phyloP scores from a whole-genome alignment of 2,888 invertebrate genomes.

The Erynnis tages region DNA sequence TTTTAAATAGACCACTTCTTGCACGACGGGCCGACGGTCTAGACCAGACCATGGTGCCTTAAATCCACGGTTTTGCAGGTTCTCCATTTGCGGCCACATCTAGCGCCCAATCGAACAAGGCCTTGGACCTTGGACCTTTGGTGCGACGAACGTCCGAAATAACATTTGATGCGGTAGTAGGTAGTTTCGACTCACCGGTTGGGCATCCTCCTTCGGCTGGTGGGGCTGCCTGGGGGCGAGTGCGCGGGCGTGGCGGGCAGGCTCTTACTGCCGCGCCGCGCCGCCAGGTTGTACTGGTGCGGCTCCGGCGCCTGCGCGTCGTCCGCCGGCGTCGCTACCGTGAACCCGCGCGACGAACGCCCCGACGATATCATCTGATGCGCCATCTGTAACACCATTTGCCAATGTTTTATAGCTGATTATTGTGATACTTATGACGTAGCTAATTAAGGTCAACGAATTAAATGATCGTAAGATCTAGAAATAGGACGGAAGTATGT shows the following conservation, averaged over 20 bases:
- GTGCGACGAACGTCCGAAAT: too few species aligned
- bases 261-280: constrained; percentile 85
- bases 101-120: too few species aligned
- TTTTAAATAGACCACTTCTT: too few species aligned
- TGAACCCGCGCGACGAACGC: constrained; percentile 66
- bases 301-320: constrained; percentile 47
- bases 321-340: constrained; percentile 62
- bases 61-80: too few species aligned
- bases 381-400: constrained; percentile 54
- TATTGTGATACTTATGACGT: not conserved
- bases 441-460: not conserved
- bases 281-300: constrained; percentile 48
- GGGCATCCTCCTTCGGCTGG: constrained; percentile 78
- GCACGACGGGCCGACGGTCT: too few species aligned
- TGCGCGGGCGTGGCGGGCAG: constrained; percentile 85
- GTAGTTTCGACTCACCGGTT: constrained; percentile 83
- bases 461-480: too few species aligned
- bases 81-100: too few species aligned
- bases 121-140: too few species aligned
- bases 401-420: too few species aligned
- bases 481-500: too few species aligned
- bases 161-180: too few species aligned
- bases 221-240: constrained; percentile 83
- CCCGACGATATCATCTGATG: constrained; percentile 82
- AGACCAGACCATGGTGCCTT: too few species aligned